Percentiles rank a stretch among this genome's conserved stretches.
phyloP scores from a whole-genome alignment of 2,797 vertebrate genomes.

The Leptoclinus maculatus region DNA sequence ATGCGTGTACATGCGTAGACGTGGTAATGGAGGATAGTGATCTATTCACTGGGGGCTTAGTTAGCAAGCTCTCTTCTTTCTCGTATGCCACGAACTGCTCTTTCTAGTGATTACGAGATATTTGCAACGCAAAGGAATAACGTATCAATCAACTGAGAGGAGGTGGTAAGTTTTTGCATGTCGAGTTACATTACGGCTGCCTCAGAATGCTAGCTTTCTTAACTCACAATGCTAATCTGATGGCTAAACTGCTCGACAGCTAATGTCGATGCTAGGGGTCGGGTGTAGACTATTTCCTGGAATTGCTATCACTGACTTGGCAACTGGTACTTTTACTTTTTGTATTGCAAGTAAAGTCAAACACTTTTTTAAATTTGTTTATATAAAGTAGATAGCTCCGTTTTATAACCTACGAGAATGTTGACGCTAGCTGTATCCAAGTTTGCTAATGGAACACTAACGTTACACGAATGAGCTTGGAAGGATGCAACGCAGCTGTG shows the following conservation, averaged over 20 bases:
- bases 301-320: background rate
- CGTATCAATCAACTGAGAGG: constrained; percentile 13
- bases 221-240: constrained; percentile 57
- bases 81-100: background rate
- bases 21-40: constrained; percentile 70
- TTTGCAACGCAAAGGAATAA: constrained; percentile 6
- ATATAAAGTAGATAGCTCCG: rapidly evolving
- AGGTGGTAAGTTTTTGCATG: constrained; percentile 55
- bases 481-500: background rate
- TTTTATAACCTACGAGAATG: background rate
- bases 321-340: constrained; percentile 13
- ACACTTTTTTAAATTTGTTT: rapidly evolving
- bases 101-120: background rate
- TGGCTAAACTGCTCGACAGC: constrained; percentile 36
- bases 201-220: constrained; percentile 28
- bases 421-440: background rate
- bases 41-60: constrained; percentile 44
- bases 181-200: background rate
- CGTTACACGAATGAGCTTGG: background rate
- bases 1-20: constrained; percentile 68
- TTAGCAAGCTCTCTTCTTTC: constrained; percentile 45
- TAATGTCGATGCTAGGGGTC: constrained; percentile 23
- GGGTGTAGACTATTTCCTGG: constrained; percentile 58
- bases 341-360: background rate
- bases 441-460: background rate